Percentiles rank a stretch among this genome's conserved stretches.
These are phyloP conservation scores for Eupithecia centaureata DNA, from an alignment of 2,888 invertebrate genomes.

Conservation along the genomic window DNA sequence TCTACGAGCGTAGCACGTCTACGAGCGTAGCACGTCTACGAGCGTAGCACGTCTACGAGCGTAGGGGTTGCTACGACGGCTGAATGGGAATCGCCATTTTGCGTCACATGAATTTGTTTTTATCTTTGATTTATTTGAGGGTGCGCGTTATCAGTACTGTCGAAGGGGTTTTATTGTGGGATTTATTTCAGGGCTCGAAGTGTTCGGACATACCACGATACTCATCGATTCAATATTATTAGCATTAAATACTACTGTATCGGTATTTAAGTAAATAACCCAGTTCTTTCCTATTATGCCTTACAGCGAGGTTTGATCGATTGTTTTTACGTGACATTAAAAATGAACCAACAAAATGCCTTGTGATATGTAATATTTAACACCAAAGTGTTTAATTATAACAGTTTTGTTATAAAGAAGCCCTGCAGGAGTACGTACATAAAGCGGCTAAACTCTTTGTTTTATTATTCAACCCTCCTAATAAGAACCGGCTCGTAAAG, in stretches of 20 bases:
- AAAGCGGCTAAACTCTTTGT: slow-evolving; percentile 18
- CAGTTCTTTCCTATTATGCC: no score
- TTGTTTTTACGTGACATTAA: no score
- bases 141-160: neutral
- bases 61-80: slow-evolving; percentile 16
- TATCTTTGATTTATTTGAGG: slow-evolving; percentile 1
- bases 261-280: no score
- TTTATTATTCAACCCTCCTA: slow-evolving; percentile 24
- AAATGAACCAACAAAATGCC: neutral
- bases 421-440: neutral
- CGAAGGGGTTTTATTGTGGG: neutral
- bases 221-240: neutral
- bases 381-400: slow-evolving; percentile 14
- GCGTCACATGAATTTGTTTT: slow-evolving; percentile 23
- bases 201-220: neutral
- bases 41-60: slow-evolving; percentile 14
- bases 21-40: slow-evolving; percentile 27
- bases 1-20: slow-evolving; percentile 31
- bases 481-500: slow-evolving; percentile 12
- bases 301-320: no score
- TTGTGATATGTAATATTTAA: neutral
- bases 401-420: slow-evolving; percentile 9
- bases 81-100: slow-evolving; percentile 15
- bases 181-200: neutral
- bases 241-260: no score